Percentiles rank a stretch among this genome's conserved stretches.
phyloP scores from a whole-genome alignment of 1,140 invertebrate species.

The Cyrtorhinus lividipennis region DNA sequence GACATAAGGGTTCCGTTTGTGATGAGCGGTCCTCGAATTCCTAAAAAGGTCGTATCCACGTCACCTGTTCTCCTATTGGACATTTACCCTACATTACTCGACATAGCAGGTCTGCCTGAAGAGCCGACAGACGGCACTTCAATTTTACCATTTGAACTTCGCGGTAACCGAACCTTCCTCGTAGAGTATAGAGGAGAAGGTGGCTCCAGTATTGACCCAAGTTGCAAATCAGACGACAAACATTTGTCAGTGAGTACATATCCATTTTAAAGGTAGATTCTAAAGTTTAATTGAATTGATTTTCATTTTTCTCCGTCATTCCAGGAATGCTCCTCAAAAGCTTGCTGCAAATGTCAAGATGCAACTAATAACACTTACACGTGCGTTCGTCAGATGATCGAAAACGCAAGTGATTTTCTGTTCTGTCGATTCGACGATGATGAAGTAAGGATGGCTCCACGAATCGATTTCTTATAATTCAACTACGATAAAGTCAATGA shows the following conservation, averaged over 20 bases:
- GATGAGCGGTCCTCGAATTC: slow-evolving; percentile 56
- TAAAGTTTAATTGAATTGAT: slow-evolving; percentile 10
- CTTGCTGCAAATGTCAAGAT: slow-evolving; percentile 70
- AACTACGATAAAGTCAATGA: neutral
- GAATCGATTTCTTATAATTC: neutral
- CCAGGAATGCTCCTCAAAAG: slow-evolving; percentile 46
- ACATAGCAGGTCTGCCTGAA: slow-evolving; percentile 41
- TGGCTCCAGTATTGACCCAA: slow-evolving; percentile 33
- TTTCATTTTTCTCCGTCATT: slow-evolving; percentile 25
- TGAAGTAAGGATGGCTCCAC: slow-evolving; percentile 2
- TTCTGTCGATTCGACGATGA: slow-evolving; percentile 60
- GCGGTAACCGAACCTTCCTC: slow-evolving; percentile 40
- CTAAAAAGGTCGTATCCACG: slow-evolving; percentile 31
- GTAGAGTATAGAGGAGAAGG: slow-evolving; percentile 69
- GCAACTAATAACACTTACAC: slow-evolving; percentile 66
- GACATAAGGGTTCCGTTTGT: slow-evolving; percentile 71
- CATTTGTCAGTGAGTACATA: neutral
- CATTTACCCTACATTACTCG: slow-evolving; percentile 63
- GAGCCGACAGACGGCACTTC: slow-evolving; percentile 36
- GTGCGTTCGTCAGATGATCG: slow-evolving; percentile 48
- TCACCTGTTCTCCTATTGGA: slow-evolving; percentile 60
- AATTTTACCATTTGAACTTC: slow-evolving; percentile 16
- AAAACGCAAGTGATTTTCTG: slow-evolving; percentile 40
- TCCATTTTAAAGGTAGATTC: slow-evolving; percentile 3
- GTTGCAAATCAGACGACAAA: neutral